Base-by-base conservation (phyloP, 2,888 invertebrate genomes). In the Lissonota sp. region DNA sequence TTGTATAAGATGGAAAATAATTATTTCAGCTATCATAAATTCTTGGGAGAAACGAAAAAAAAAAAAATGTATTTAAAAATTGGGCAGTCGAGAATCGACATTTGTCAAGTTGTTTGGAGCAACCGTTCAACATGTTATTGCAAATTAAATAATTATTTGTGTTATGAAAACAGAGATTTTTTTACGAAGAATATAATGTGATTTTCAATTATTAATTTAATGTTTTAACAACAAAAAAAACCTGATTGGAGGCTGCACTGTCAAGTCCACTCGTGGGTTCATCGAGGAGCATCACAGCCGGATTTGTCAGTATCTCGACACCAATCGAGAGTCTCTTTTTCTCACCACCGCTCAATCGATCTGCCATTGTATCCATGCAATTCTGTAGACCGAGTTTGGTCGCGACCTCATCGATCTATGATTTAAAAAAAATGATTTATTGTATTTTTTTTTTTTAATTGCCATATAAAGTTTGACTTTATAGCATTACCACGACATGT, bases 191-290 rank as follows among this genome's bases (percentile, higher is more conserved):
- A 26, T 2, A 26, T 26, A 26, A 26, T 26, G 26, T 26, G 26
- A 2, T 26, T 26, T 26, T 26, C 1, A 26, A 26, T 26, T 26
- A 26, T 26, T 26, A 26, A 26, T 26, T 3, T 1, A 3, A 49
- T 42, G 16, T 14, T 10, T 12, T 6, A 49, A 66, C n/a, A n/a
- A n/a, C n/a, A n/a, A 62, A 14, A 14, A 39, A 10, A 69, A 90
- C 92, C 87, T 95, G 96, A 92, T 95, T 94, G n/a, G 96, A 96
- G 0, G 96, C 95, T 0, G 95, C 94, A 53, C 95, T 94, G 87
- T 95, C 95, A 49, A 95, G 92, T 0, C 95, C 95, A 82, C 95
- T 95, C 82, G 93, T 95, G 4, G 95, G 95, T 85, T 95, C 95
- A 87, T 95, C 95, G 82, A 95, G 93, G 84, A 95, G 93, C 93